Percentiles rank a stretch among this genome's conserved stretches.
phyloP scores from a whole-genome alignment of 2,797 vertebrate genomes.

The Xerus rutilus region DNA sequence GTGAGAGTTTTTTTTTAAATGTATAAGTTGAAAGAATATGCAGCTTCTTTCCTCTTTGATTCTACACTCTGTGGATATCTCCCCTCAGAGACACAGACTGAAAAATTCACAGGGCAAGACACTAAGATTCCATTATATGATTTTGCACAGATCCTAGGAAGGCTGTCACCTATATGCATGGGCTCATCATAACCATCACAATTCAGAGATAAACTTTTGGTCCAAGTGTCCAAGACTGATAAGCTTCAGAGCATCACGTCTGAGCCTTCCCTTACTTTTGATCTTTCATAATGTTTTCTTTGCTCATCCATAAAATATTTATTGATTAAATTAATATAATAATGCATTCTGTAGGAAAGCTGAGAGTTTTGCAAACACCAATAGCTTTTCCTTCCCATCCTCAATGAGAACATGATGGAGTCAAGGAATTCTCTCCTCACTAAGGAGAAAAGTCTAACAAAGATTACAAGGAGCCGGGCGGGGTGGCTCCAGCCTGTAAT shows the following conservation, averaged over 20 bases:
- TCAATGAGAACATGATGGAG: neutral
- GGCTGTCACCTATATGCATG: neutral
- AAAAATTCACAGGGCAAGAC: neutral
- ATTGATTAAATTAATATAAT: constrained; percentile 33
- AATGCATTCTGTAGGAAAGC: neutral
- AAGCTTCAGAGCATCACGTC: neutral
- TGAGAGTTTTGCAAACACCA: constrained; percentile 8
- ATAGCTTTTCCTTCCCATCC: neutral
- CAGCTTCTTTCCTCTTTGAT: neutral
- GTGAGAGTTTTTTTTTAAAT: neutral
- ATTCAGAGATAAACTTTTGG: neutral
- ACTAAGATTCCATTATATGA: neutral
- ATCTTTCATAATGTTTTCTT: neutral
- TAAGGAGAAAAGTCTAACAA: neutral
- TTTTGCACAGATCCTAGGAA: neutral
- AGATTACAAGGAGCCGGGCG: neutral
- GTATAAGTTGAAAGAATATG: neutral
- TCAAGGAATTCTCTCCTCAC: neutral
- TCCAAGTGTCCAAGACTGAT: neutral
- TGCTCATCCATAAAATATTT: constrained; percentile 45
- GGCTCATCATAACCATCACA: neutral
- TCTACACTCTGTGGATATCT: neutral
- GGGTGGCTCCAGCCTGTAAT: too few relatives aligned
- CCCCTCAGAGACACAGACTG: neutral
- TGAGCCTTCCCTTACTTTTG: neutral